A percentile compares a stretch with the other conserved stretches of the same genome.
These are phyloP conservation scores for Ostrea denselamellosa DNA, from an alignment of 1,140 invertebrate genomes.

Conservation along the genomic window DNA sequence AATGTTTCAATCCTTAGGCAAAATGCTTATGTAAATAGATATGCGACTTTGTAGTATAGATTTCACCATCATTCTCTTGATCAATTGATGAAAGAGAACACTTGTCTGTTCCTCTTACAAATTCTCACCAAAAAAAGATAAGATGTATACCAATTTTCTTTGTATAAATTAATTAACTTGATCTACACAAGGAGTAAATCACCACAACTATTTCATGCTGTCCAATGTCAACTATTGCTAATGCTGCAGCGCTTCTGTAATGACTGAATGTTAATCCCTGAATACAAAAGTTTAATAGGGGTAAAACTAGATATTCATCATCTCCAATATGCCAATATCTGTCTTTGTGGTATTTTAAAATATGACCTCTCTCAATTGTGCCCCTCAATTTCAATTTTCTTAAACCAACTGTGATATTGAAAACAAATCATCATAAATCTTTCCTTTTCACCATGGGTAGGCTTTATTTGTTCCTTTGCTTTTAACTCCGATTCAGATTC, in stretches of 20 bases:
- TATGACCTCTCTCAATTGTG: slow-evolving; percentile 32
- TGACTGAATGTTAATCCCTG: not conserved
- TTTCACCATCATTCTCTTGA: not conserved
- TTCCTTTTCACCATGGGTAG: slow-evolving; percentile 1
- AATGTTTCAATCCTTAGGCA: slow-evolving; percentile 7
- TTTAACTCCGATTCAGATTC: slow-evolving; percentile 18
- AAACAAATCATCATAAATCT: slow-evolving; percentile 40
- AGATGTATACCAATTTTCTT: not conserved
- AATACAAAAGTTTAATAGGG: slow-evolving; percentile 28
- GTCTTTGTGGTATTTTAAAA: slow-evolving; percentile 30
- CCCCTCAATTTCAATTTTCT: slow-evolving; percentile 35
- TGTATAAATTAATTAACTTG: not conserved
- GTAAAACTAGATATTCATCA: slow-evolving; percentile 28
- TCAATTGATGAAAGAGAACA: not conserved
- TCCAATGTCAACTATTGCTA: not conserved
- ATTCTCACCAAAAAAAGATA: not conserved
- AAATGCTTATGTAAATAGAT: not conserved
- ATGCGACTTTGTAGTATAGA: not conserved
- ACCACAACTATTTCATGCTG: not conserved
- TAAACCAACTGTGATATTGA: slow-evolving; percentile 38
- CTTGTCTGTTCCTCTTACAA: not conserved
- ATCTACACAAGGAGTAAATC: not conserved
- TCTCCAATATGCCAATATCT: slow-evolving; percentile 25
- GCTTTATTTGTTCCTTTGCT: slow-evolving; percentile 32
- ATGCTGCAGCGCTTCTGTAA: not conserved